Base-by-base conservation (phyloP, 2,888 invertebrate species). In the Oxyteleia sp. region DNA sequence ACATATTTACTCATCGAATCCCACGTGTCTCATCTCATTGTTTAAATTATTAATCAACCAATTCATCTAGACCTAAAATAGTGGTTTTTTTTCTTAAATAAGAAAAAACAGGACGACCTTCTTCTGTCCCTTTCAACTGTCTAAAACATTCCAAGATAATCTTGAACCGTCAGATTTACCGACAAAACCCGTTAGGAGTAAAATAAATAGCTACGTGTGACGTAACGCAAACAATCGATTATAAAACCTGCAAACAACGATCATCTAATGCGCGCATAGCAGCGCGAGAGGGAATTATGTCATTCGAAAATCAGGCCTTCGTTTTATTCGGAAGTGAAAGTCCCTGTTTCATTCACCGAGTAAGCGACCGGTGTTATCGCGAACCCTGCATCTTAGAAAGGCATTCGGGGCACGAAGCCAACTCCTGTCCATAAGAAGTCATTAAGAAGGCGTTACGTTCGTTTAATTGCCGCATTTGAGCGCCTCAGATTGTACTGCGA, bases 261-360 rank as follows among this genome's bases (percentile, higher is more conserved):
- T 23, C 26, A 41, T 69, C 26, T 49, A 55, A 49, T 41, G 41
- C 26, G 29, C 16, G 18, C 72, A 16, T 10, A 43, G 49, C 15
- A 43, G 43, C 47, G 61, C 55, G 43, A 26, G 13, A 7, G 3
- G 11, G 78, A 78, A 78, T 82, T 82, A 82, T 82, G 72, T 78
- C 82, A 82, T 55, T 68, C 20, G 53, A 64, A 74, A 78, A 82
- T 74, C 64, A 82, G 71, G 66, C 63, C 72, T 83, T 53, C 49
- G 74, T 53, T 55, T 57, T 45, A 69, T 71, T 84, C 63, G 78
- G 71, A 78, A 85, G 85, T 85, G 85, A 85, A 85, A 85, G 85
- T 85, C 55, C 78, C 47, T 61, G 69, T 74, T 79, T 72, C 82
- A 82, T 78, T 78, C 61, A 72, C 15, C 53, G 53, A 13, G 61